Evolutionary conservation across 2,888 invertebrate genomes (phyloP).

Genomic region (Stegophylla sp.): DNA sequence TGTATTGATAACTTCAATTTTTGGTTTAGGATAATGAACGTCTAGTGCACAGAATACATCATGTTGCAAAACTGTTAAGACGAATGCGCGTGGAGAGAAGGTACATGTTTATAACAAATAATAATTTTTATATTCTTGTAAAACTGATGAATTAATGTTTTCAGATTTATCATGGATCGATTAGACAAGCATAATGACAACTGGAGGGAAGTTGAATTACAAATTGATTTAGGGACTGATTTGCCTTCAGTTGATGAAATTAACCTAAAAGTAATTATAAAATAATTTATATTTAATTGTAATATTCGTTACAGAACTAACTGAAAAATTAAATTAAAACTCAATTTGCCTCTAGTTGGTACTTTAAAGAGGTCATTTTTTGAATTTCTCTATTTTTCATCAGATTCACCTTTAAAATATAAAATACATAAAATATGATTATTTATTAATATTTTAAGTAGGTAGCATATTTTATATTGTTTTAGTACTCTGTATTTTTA

Average conservation of each 20-base stretch:
- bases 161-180: constrained; percentile 72
- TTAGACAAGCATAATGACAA: constrained; percentile 76
- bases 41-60: constrained; percentile 74
- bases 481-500: too few relatives aligned
- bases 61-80: constrained; percentile 74
- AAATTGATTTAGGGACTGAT: constrained; percentile 59
- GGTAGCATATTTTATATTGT: too few relatives aligned
- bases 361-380: too few relatives aligned
- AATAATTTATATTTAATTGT: not conserved
- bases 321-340: too few relatives aligned
- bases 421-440: too few relatives aligned
- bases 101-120: constrained; percentile 63
- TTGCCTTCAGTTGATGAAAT: constrained; percentile 65
- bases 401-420: too few relatives aligned
- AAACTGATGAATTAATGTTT: not conserved
- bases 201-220: constrained; percentile 69
- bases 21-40: constrained; percentile 74
- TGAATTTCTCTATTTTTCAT: too few relatives aligned
- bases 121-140: not conserved
- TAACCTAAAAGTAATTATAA: constrained; percentile 59
- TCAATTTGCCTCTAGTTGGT: too few relatives aligned
- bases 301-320: too few relatives aligned
- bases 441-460: too few relatives aligned
- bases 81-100: constrained; percentile 73
- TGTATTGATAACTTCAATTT: not conserved